A percentile compares a stretch with the other conserved stretches of the same genome.
phyloP scores from a whole-genome alignment of 1,140 invertebrate species.

The Bombus waltoni region DNA sequence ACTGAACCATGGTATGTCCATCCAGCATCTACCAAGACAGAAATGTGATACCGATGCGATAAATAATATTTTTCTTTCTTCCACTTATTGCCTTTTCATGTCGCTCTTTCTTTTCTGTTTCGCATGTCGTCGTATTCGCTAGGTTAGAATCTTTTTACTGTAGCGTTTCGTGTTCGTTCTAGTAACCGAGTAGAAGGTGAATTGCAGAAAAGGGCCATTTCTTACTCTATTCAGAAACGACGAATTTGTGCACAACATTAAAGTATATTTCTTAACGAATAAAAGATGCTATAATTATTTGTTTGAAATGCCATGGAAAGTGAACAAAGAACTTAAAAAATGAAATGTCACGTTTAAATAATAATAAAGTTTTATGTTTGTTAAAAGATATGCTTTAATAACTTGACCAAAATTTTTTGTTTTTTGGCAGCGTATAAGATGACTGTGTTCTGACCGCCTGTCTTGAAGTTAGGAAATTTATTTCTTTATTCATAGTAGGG shows the following conservation, averaged over 20 bases:
- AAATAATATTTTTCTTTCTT: slow-evolving; percentile 36
- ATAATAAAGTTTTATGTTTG: no score
- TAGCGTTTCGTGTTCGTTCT: background rate
- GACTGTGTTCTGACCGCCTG: no score
- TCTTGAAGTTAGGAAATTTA: background rate
- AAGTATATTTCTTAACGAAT: background rate
- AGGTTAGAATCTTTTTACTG: background rate
- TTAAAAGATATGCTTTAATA: no score
- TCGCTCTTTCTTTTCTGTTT: slow-evolving; percentile 4
- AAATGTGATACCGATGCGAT: slow-evolving; percentile 48
- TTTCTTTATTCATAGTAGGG: background rate
- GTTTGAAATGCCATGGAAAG: no score
- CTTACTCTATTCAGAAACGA: background rate
- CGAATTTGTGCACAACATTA: background rate
- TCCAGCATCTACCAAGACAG: slow-evolving; percentile 31
- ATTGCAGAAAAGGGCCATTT: background rate
- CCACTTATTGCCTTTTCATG: background rate
- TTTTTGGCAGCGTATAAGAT: no score
- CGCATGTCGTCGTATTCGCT: background rate
- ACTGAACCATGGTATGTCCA: slow-evolving; percentile 28
- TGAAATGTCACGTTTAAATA: no score
- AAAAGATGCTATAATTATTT: background rate
- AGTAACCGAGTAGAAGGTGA: background rate
- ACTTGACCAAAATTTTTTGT: no score
- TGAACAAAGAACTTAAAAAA: no score